Evolutionary conservation across 1,140 invertebrate species (phyloP).

Genomic region (Oppia nitens): DNA sequence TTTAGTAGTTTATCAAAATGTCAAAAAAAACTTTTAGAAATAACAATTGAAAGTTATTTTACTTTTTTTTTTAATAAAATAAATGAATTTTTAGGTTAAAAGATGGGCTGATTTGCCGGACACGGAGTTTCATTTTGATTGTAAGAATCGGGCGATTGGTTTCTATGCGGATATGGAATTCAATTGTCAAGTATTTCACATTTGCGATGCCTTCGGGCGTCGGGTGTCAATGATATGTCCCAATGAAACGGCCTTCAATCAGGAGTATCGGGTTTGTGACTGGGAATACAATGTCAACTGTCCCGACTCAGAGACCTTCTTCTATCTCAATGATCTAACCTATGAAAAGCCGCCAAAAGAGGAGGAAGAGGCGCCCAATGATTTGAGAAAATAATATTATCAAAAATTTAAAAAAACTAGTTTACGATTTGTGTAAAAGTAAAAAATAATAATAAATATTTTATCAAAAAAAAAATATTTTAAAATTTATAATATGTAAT

Average conservation of each 20-base stretch:
- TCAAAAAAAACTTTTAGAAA: no score
- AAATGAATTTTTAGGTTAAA: neutral
- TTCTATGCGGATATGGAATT: constrained; percentile 45
- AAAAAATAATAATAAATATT: no score
- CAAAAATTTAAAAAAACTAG: no score
- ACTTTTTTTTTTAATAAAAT: no score
- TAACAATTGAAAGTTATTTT: no score
- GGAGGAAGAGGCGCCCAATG: neutral
- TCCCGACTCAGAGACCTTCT: constrained; percentile 36
- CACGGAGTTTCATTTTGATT: constrained; percentile 32
- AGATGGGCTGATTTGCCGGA: neutral
- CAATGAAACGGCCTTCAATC: constrained; percentile 34
- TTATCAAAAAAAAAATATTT: no score
- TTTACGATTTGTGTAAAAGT: no score
- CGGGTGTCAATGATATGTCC: constrained; percentile 42
- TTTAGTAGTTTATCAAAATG: no score
- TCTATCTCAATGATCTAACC: constrained; percentile 30
- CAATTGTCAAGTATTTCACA: constrained; percentile 45
- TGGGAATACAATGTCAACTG: constrained; percentile 86
- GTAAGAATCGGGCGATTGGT: constrained; percentile 36
- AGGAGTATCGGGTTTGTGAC: constrained; percentile 30
- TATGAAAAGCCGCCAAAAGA: neutral
- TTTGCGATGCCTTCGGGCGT: constrained; percentile 42
- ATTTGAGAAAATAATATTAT: neutral
- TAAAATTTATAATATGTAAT: no score